These are phyloP conservation scores for Osedax frankpressi DNA, from an alignment of 2,888 invertebrate species.

Conservation along the genomic window DNA sequence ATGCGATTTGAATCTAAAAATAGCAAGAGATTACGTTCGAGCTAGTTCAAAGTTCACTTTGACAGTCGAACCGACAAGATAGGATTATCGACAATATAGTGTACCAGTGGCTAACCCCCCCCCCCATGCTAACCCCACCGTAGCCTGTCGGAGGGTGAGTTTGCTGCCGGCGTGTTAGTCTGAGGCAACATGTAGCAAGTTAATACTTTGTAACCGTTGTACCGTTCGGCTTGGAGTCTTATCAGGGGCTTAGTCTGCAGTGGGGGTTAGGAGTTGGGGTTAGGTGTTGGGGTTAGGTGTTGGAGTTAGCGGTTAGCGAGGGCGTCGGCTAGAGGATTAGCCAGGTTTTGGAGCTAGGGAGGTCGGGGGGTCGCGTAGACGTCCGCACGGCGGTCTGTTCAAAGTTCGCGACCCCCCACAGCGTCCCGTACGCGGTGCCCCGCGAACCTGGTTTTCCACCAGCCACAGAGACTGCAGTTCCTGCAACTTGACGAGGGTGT, in stretches of 20 bases:
- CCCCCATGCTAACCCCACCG: too few species aligned
- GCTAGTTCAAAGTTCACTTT: too few species aligned
- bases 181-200: constrained; percentile 87
- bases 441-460: constrained; percentile 60
- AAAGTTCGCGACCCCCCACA: too few species aligned
- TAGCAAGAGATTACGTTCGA: too few species aligned
- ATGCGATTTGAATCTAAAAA: too few species aligned
- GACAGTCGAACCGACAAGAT: too few species aligned
- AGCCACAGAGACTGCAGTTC: constrained; percentile 67
- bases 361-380: background rate
- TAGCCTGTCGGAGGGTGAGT: too few species aligned
- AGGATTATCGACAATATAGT: too few species aligned
- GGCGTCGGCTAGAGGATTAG: background rate
- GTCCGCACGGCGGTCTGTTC: background rate
- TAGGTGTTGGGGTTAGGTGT: too few species aligned
- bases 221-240: constrained; percentile 72
- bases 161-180: too few species aligned
- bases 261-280: background rate
- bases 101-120: too few species aligned
- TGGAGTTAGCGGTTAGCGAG: background rate
- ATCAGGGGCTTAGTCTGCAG: constrained; percentile 72
- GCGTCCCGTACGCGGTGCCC: too few species aligned
- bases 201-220: constrained; percentile 62
- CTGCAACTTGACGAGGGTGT: constrained; percentile 68
- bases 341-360: background rate